Evolutionary conservation across 2,797 vertebrate genomes (phyloP), one percentile per base, ranked within the genome.

Genomic region (Thalassophryne amazonica): DNA sequence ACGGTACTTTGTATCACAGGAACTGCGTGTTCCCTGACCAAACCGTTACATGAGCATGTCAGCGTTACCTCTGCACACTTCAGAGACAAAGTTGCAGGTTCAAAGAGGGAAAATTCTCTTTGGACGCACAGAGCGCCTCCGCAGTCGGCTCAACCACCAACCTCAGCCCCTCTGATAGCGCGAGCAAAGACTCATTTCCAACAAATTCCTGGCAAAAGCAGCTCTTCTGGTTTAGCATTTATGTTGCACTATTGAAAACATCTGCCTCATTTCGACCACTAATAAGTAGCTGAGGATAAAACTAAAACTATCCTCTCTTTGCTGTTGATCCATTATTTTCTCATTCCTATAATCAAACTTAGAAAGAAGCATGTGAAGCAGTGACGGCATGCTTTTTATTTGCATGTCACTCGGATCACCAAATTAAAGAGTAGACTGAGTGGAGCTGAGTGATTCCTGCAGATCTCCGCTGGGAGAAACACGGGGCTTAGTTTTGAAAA

Each of bases 241-340:
- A 64, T 72, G 64, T 75, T 66, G 70, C 53, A 76, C 87, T 88
- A 91, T 90, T 91, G 84, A 88, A 91, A 90, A 86, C 91, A 91
- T 84, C 85, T 91, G 88, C 72, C 75, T 61, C 58, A 56, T 64
- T 81, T 64, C 80, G 75, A 86, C 89, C 90, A 80, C 91, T 90
- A 91, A 92, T 90, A 91, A 86, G 78, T 72, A 89, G 82, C 65
- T 89, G 58, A 42, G 84, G 72, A 88, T 88, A 87, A 86, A 89
- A 86, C 83, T 83, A 59, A 80, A 80, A 73, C 74, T 69, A 67
- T 81, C 60, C 73, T 57, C 73, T 83, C 76, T 83, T 77, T 79
- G 76, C 85, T 83, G 75, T 73, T 65, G 74, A 87, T 87, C 78
- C 80, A 87, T 88, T 88, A 86, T 85, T 87, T 88, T 86, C 76